These are phyloP conservation scores for Drosophila sordidapex DNA, from an alignment of 2,888 invertebrate genomes.

Conservation along the genomic window DNA sequence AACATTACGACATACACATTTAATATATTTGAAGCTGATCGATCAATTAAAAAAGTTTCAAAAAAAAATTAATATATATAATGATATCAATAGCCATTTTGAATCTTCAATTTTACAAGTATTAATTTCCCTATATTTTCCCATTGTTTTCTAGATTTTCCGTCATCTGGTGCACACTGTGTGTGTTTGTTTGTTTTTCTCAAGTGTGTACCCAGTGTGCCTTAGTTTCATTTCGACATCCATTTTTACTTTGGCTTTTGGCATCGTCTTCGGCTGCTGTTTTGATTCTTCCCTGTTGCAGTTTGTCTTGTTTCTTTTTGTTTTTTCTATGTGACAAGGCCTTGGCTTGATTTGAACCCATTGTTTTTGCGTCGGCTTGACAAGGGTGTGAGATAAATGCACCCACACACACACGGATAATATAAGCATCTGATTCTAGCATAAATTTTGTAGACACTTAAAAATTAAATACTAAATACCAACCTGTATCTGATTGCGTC, in stretches of 20 bases:
- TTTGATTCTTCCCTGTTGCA: conserved; percentile 28
- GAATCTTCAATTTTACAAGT: not conserved
- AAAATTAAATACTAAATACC: conserved; percentile 74
- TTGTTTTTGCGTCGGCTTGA: conserved; percentile 29
- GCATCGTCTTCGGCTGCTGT: conserved; percentile 20
- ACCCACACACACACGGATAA: conserved; percentile 5
- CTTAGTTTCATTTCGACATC: conserved; percentile 27
- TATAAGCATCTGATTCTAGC: conserved; percentile 13
- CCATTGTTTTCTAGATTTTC: not conserved
- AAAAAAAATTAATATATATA: not conserved
- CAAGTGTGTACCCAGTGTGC: conserved; percentile 32
- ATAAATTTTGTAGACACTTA: conserved; percentile 44
- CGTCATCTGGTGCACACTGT: conserved; percentile 4
- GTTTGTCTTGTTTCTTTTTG: conserved; percentile 1
- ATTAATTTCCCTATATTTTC: not conserved
- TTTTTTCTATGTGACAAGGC: conserved; percentile 36
- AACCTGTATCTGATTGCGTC: conserved; percentile 95
- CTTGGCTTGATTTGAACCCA: conserved; percentile 45
- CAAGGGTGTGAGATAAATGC: conserved; percentile 32
- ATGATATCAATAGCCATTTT: not conserved
- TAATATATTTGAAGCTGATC: not conserved
- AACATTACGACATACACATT: not conserved
- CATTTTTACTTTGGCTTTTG: conserved; percentile 26
- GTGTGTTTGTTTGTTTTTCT: not conserved
- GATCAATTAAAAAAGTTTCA: not conserved